Percentiles rank a stretch among this genome's conserved stretches.
Evolutionary conservation across 1,140 invertebrate species (phyloP).

Genomic region (Drosophila nigromelanica): DNA sequence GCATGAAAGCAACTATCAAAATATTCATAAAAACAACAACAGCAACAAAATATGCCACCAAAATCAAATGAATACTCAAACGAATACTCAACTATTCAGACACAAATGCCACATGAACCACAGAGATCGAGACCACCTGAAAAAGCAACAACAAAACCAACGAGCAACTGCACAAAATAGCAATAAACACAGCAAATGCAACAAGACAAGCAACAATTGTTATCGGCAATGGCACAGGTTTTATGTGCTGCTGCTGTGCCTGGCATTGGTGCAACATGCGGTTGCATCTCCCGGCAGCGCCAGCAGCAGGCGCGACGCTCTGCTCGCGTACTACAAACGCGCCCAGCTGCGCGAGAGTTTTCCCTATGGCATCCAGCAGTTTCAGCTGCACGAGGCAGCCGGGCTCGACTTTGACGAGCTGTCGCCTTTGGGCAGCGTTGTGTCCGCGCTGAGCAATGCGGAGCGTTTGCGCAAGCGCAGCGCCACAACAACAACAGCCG

Average conservation of each 20-base stretch:
- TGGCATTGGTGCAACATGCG: slow-evolving; percentile 40
- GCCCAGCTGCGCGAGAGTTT: slow-evolving; percentile 61
- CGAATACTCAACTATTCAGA: slow-evolving; percentile 58
- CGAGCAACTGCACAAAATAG: slow-evolving; percentile 52
- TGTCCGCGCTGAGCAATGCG: slow-evolving; percentile 54
- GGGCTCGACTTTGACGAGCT: slow-evolving; percentile 64
- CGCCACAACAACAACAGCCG: slow-evolving; percentile 40
- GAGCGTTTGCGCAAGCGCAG: slow-evolving; percentile 69
- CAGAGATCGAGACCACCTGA: slow-evolving; percentile 77
- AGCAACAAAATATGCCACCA: slow-evolving; percentile 74
- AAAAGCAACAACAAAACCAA: slow-evolving; percentile 67
- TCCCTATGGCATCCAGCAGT: slow-evolving; percentile 46
- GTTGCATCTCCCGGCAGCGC: slow-evolving; percentile 32
- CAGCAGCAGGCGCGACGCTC: slow-evolving; percentile 59
- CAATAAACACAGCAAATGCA: slow-evolving; percentile 36
- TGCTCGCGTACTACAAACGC: slow-evolving; percentile 71
- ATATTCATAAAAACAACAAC: slow-evolving; percentile 33
- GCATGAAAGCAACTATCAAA: slow-evolving; percentile 58
- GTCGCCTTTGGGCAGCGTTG: slow-evolving; percentile 57
- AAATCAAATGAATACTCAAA: slow-evolving; percentile 74
- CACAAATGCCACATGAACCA: slow-evolving; percentile 40
- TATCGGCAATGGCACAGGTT: slow-evolving; percentile 49
- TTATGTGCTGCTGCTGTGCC: slow-evolving; percentile 48
- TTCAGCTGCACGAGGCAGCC: slow-evolving; percentile 50
- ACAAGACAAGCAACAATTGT: no score